Evolutionary conservation across 64 coral and sea anemone species (phyloP).

Genomic region (Porites lutea): DNA sequence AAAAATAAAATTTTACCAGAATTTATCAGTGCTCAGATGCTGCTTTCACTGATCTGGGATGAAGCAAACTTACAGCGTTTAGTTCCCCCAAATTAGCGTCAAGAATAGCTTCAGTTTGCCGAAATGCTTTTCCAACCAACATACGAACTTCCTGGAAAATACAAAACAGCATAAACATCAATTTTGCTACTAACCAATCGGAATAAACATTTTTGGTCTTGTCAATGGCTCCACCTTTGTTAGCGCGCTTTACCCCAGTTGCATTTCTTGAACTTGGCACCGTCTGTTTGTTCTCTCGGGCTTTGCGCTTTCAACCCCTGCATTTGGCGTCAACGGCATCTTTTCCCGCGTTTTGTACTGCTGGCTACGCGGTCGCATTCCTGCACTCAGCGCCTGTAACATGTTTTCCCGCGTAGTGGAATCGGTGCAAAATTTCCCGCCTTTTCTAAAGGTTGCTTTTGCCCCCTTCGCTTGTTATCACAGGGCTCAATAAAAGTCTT

Average conservation of each 20-base stretch:
- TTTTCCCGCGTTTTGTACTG: background rate
- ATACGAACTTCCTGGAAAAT: constrained; percentile 58
- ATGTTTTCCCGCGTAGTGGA: background rate
- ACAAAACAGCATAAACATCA: background rate
- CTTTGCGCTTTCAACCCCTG: too few relatives aligned
- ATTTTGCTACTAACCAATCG: background rate
- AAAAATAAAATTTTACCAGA: too few relatives aligned
- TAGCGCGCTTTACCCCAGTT: too few relatives aligned
- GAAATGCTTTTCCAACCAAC: constrained; percentile 65
- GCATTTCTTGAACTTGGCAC: background rate
- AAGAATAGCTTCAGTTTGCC: constrained; percentile 56
- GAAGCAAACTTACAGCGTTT: constrained; percentile 51
- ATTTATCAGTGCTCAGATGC: too few relatives aligned
- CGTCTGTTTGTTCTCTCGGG: background rate
- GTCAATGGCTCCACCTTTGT: too few relatives aligned
- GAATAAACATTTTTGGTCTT: background rate
- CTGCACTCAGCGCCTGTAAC: background rate
- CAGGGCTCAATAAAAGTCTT: too few relatives aligned
- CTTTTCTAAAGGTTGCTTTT: background rate
- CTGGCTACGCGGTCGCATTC: too few relatives aligned
- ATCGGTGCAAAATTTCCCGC: background rate
- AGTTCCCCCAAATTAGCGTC: constrained; percentile 60
- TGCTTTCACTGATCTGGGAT: too few relatives aligned
- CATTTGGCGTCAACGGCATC: background rate
- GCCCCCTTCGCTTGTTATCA: background rate